Percentiles rank a stretch among this genome's conserved stretches.
These are phyloP conservation scores for Sphenopsis melanotis DNA, from an alignment of 2,797 vertebrate species.

Conservation along the genomic window DNA sequence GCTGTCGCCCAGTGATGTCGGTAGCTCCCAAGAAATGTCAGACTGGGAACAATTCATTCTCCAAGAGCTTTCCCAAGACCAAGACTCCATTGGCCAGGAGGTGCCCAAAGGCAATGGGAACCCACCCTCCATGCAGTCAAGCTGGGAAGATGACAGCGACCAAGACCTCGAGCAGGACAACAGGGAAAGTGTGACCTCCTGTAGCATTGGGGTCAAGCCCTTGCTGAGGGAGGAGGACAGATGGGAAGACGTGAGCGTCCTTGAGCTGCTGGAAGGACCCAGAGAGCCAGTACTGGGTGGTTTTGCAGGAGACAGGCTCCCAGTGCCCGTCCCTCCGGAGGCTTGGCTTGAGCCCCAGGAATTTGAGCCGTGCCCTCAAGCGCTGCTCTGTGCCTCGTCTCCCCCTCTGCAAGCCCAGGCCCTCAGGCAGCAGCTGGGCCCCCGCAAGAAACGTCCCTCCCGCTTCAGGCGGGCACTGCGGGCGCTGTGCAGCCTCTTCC, in stretches of 20 bases:
- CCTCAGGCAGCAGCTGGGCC: too few species aligned
- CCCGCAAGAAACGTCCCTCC: not conserved
- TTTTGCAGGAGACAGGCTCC: not conserved
- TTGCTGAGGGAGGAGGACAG: not conserved
- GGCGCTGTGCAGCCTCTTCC: not conserved
- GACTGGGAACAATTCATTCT: not conserved
- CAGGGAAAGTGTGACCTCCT: not conserved
- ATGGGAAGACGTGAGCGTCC: fast-evolving
- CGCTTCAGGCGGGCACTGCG: not conserved
- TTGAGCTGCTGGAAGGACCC: not conserved
- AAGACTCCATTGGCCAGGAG: not conserved
- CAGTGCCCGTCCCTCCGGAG: fast-evolving
- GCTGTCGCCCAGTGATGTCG: not conserved
- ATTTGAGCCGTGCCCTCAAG: too few species aligned
- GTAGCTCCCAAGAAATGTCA: not conserved
- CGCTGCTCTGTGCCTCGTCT: not conserved
- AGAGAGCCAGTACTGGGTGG: not conserved
- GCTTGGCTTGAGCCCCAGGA: not conserved
- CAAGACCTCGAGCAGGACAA: not conserved
- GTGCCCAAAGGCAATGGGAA: not conserved
- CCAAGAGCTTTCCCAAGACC: not conserved
- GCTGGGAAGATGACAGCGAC: too few species aligned
- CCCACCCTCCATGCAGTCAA: too few species aligned
- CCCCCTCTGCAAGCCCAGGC: too few species aligned
- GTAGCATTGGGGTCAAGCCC: not conserved